Percentiles rank a stretch among this genome's conserved stretches.
These are phyloP conservation scores for Chelidonichthys spinosus DNA, from an alignment of 2,797 vertebrate species.

Conservation along the genomic window DNA sequence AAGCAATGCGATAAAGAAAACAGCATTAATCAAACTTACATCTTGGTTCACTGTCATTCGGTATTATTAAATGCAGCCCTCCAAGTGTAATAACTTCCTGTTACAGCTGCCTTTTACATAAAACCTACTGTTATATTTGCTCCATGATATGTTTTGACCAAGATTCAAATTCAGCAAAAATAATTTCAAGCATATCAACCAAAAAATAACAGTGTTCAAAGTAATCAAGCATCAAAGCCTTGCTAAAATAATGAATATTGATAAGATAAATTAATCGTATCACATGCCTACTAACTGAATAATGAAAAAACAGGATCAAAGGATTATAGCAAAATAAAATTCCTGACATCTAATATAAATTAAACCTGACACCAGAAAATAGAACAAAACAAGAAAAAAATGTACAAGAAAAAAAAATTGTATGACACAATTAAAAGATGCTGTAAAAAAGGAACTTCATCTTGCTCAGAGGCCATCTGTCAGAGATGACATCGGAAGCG, in stretches of 20 bases:
- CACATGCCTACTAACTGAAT: slow-evolving; percentile 41
- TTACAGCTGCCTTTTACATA: slow-evolving; percentile 19
- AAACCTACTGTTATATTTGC: neutral
- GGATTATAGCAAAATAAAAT: slow-evolving; percentile 44
- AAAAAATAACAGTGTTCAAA: slow-evolving; percentile 42
- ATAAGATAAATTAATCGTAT: slow-evolving; percentile 58
- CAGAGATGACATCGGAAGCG: too few relatives aligned
- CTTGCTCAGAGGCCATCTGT: too few relatives aligned
- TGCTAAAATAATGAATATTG: slow-evolving; percentile 52
- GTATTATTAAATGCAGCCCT: neutral
- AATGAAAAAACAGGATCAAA: slow-evolving; percentile 53
- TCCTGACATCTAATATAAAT: slow-evolving; percentile 22
- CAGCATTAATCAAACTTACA: neutral
- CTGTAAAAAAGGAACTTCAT: too few relatives aligned
- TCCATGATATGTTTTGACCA: slow-evolving; percentile 1
- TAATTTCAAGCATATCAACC: slow-evolving; percentile 32
- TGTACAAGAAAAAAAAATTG: slow-evolving; percentile 3
- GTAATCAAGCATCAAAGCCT: slow-evolving; percentile 65
- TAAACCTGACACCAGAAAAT: slow-evolving; percentile 6
- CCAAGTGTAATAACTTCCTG: neutral
- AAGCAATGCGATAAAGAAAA: neutral
- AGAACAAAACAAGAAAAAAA: slow-evolving; percentile 10
- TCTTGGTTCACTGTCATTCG: neutral
- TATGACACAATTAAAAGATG: neutral
- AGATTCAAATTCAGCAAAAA: slow-evolving; percentile 35